Evolutionary conservation across 2,797 vertebrate species (phyloP), one percentile per base, ranked within the genome.

Genomic region (Microctenopoma stevenorrisi): DNA sequence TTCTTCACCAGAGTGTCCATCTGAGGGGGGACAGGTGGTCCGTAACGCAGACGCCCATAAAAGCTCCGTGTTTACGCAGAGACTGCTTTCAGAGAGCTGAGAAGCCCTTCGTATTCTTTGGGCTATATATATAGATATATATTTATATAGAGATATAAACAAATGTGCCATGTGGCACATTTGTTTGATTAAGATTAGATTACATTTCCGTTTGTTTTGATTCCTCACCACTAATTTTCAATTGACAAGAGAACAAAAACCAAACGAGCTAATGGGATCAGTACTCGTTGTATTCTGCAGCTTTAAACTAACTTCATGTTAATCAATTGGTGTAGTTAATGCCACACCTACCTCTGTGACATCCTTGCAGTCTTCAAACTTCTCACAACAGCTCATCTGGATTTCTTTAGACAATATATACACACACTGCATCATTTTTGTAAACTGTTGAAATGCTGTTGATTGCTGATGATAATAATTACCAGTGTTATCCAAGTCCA

Each of bases 1-100:
- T 89, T 92, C 68, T 38, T 90, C 69, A 93, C 91, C 80, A 94
- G 78, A 28, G 86, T 86, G 59, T 92, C 86, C 74, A 81, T 74
- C 93, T 95, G 79, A 85, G 72, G 68, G 77, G 56, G 53, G 64
- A 73, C 77, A 90, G 72, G 82, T 62, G 78, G 63, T 46, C 50
- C n/a, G 38, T 83, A 51, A 81, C 18, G 25, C 13, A 22, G 26
- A 38, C 0, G 14, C 42, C 56, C 4, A 25, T 33, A 65, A 72
- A 46, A 38, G 54, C 42, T 54, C 67, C 0, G 33, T 58, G 49
- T 76, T 76, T 46, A 53, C 69, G 62, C 52, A 64, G 28, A 54
- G 25, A n/a, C 43, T 30, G 26, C 1, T 6, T 57, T n/a, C 18
- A 8, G 52, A 26, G 46, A 7, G 15, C n/a, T 52, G 2, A 50